Evolutionary conservation across 2,797 vertebrate genomes (phyloP), one percentile per base, ranked within the genome.

Genomic region (Babyrousa celebensis): DNA sequence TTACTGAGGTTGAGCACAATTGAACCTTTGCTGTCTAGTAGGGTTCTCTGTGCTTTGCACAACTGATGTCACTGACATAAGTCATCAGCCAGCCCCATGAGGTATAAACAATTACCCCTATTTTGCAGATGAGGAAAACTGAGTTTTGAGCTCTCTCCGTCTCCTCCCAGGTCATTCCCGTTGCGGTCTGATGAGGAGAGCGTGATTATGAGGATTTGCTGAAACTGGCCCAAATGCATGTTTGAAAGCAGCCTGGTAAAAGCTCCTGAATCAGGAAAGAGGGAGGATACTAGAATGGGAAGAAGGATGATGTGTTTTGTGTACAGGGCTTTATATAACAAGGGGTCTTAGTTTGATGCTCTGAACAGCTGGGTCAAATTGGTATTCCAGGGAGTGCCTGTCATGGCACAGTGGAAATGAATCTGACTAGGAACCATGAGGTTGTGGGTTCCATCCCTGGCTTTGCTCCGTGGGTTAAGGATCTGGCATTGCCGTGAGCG

Each of bases 41-140:
- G 65, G 56, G 54, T n/a, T 60, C 67, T 70, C 89, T 60, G 40
- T 54, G 68, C 12, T 89, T 54, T 36, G 23, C 54, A 48, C 48
- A 94, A 54, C 60, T 80, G 52, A 29, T 67, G 23, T 70, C 67
- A 74, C 17, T 43, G 43, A 48, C 32, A 12, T 68, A 32, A 67
- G 15, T 70, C 48, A 20, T 82, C 54, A 43, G 27, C 36, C 12
- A 32, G 14, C 12, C 12, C 58, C 56, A 9, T 2, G 17, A 68
- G 36, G 18, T 1, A 78, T 78, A 77, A 83, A 94, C 74, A n/a
- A 52, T 71, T 25, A 29, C 14, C 65, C 54, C 12, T 54, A 12
- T 80, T 92, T 52, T 78, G 92, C 43, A 86, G 94, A 67, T 58
- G 23, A 82, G 80, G 68, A 75, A 74, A 89, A 85, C 36, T 18